phyloP scores from a whole-genome alignment of 2,888 invertebrate genomes.

The Ormyrus nitidulus region DNA sequence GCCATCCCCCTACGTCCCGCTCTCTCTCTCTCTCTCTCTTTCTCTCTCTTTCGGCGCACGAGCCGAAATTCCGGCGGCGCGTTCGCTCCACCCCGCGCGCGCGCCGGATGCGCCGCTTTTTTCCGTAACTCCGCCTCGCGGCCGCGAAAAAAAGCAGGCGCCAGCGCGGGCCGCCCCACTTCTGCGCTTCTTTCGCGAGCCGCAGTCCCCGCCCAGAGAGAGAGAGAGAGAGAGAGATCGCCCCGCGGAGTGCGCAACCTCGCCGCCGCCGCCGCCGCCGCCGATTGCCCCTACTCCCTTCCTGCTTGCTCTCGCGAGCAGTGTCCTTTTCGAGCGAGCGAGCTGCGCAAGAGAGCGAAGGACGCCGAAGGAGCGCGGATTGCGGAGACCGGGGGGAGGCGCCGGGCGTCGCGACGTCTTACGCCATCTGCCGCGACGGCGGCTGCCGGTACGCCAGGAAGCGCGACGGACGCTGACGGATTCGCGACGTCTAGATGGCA shows the following conservation, averaged over 20 bases:
- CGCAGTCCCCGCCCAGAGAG: slow-evolving; percentile 15
- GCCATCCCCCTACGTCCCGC: neutral
- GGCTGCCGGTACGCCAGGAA: slow-evolving; percentile 53
- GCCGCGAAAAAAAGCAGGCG: slow-evolving; percentile 16
- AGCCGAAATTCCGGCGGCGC: slow-evolving; percentile 29
- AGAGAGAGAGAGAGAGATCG: neutral
- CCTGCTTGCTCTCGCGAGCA: neutral
- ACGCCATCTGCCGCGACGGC: slow-evolving; percentile 54
- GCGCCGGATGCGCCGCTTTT: slow-evolving; percentile 54
- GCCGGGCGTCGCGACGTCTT: slow-evolving; percentile 39
- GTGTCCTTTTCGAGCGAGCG: neutral
- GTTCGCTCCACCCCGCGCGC: slow-evolving; percentile 49
- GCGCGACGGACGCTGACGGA: slow-evolving; percentile 13
- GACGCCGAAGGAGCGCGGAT: neutral
- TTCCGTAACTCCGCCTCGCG: slow-evolving; percentile 69
- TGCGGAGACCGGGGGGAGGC: slow-evolving; percentile 27
- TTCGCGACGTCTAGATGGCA: slow-evolving; percentile 52
- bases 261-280: neutral
- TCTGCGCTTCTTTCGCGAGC: slow-evolving; percentile 36
- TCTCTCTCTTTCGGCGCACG: slow-evolving; percentile 22
- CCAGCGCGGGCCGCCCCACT: slow-evolving; percentile 60
- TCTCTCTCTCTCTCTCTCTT: slow-evolving; percentile 28
- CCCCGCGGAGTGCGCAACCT: slow-evolving; percentile 3
- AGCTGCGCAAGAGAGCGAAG: slow-evolving; percentile 3
- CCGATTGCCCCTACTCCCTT: neutral